Evolutionary conservation across 2,888 invertebrate species (phyloP), one percentile per base, ranked within the genome.

Genomic region (Nasonia oneida): DNA sequence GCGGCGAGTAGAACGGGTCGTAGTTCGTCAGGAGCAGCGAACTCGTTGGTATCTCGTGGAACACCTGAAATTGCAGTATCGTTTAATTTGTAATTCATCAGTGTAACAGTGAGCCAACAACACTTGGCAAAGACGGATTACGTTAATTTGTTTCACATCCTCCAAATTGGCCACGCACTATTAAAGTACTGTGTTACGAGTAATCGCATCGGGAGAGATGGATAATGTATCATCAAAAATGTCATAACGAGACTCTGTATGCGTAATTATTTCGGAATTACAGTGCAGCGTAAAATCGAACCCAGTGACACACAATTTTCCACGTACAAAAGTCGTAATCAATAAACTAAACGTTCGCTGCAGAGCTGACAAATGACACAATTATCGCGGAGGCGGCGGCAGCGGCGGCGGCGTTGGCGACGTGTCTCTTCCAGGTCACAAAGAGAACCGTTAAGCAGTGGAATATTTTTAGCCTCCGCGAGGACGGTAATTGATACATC

Each of bases 1-100:
- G 92, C 0, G 98, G 98, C 88, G 97, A 97, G 93, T 98, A 98
- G 94, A 98, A 98, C 0, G 98, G 98, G 92, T 98, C 98, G 93
- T 97, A 98, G 93, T 97, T 97, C 88, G 97, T 97, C 84, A 98
- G 94, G 80, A 97, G 95, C 93, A 97, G 94, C 0, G 97, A 97
- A 0, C 97, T 97, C 42, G 96, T 95, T 47, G 97, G 97, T 89
- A 98, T 97, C 91, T 97, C 97, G 92, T 97, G 97, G 95, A 98
- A 98, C 67, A 96, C 95, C 95, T 95, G 93, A 0, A 93, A 93
- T 57, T 53, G 53, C 3, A 23, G n/a, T 64, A 64, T 64, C 29
- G 29, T 64, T 64, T 64, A 29, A 23, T 5, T 10, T 29, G 3
- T 2, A 10, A 29, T 64, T 3, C 1, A 64, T 29, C 29, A 64